phyloP scores from a whole-genome alignment of 23 tunicate genomes.

The Phallusia fumigata region DNA sequence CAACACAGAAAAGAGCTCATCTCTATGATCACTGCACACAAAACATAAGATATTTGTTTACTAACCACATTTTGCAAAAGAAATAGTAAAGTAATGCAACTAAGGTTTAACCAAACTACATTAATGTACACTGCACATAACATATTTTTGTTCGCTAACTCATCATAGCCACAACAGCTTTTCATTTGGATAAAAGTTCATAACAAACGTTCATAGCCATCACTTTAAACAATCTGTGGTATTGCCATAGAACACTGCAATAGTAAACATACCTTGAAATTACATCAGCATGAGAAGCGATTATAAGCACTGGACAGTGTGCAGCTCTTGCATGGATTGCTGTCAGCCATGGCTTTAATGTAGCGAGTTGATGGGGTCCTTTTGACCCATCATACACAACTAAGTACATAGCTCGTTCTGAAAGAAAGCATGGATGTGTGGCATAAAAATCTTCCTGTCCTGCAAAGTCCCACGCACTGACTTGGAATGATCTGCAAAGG shows the following conservation, averaged over 20 bases:
- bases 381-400: conserved; percentile 60
- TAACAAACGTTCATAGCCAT: too few species aligned
- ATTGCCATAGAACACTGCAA: too few species aligned
- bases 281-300: conserved; percentile 59
- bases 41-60: not conserved
- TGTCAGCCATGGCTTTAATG: conserved; percentile 66
- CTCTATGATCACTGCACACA: not conserved
- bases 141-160: too few species aligned
- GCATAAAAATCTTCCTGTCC: conserved; percentile 83
- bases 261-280: not conserved
- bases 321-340: conserved; percentile 69
- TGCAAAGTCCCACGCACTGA: conserved; percentile 74
- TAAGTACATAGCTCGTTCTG: conserved; percentile 72
- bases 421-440: conserved; percentile 73
- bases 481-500: conserved; percentile 22
- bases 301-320: conserved; percentile 54
- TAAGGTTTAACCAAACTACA: too few species aligned
- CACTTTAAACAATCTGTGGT: too few species aligned
- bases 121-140: too few species aligned
- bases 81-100: too few species aligned
- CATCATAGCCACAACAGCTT: too few species aligned
- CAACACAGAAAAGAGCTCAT: not conserved
- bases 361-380: conserved; percentile 28
- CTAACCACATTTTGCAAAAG: too few species aligned
- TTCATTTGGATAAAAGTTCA: too few species aligned